Conservation (phyloP, 2,888 invertebrate species). For the Cantharis rustica region DNA sequence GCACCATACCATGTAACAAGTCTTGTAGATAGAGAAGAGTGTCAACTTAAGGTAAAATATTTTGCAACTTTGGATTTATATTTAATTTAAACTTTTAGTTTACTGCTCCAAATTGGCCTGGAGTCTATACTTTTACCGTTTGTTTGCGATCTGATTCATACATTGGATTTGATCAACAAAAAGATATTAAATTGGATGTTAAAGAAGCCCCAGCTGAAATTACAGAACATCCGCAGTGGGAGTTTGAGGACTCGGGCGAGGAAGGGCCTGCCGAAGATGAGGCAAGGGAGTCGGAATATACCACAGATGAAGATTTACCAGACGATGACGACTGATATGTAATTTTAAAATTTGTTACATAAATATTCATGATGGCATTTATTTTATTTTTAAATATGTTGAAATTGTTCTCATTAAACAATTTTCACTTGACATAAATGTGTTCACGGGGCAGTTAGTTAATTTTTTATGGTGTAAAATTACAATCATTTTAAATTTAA, state of each 20-base stretch:
- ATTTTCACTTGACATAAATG: not conserved
- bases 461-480: not conserved
- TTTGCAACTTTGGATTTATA: not conserved
- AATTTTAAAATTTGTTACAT: constrained; percentile 17
- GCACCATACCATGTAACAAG: constrained; percentile 94
- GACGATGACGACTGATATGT: constrained; percentile 52
- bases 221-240: constrained; percentile 97
- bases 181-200: constrained; percentile 96
- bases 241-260: constrained; percentile 91
- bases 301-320: constrained; percentile 70
- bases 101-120: constrained; percentile 93
- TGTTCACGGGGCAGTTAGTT: not conserved
- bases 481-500: not conserved
- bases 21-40: constrained; percentile 85
- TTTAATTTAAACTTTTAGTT: constrained; percentile 61
- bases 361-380: constrained; percentile 23
- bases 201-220: constrained; percentile 93
- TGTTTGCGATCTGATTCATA: constrained; percentile 96
- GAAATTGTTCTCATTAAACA: not conserved
- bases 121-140: constrained; percentile 90
- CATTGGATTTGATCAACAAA: constrained; percentile 93
- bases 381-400: constrained; percentile 14
- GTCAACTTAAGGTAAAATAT: constrained; percentile 74
- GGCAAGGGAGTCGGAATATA: constrained; percentile 69
- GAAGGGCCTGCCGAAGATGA: constrained; percentile 64